Evolutionary conservation across 2,888 invertebrate species (phyloP).

Genomic region (Leucophenga maculata): DNA sequence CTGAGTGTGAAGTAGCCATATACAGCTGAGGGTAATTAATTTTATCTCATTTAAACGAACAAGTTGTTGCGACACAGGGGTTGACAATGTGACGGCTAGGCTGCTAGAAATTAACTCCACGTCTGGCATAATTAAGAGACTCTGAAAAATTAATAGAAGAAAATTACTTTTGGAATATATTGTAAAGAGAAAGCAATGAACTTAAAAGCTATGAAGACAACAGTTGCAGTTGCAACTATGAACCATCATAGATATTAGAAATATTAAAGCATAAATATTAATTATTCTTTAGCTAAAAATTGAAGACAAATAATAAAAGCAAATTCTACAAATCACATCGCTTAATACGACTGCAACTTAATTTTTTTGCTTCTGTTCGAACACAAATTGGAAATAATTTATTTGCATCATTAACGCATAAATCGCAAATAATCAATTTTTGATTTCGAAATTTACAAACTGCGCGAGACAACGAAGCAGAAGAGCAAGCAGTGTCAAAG

Average conservation of each 20-base stretch:
- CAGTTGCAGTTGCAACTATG: too few species aligned
- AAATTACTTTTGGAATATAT: too few species aligned
- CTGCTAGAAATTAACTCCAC: neutral
- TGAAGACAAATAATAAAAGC: neutral
- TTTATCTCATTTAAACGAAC: constrained; percentile 59
- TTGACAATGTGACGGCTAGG: neutral
- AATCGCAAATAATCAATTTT: constrained; percentile 64
- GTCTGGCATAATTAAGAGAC: neutral
- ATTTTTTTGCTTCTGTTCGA: too few species aligned
- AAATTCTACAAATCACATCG: neutral
- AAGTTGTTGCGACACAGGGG: neutral
- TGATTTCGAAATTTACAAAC: constrained; percentile 13
- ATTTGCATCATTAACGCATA: constrained; percentile 58
- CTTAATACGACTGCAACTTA: too few species aligned
- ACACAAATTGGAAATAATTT: constrained; percentile 51
- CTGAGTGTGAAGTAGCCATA: too few species aligned
- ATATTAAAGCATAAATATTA: too few species aligned
- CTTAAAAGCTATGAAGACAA: too few species aligned
- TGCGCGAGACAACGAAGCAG: constrained; percentile 18
- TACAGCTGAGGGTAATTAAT: constrained; percentile 48
- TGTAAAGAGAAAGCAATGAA: neutral
- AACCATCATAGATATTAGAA: too few species aligned
- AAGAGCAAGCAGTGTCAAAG: constrained; percentile 1
- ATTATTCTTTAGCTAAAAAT: neutral
- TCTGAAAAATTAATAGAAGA: neutral